Percentiles rank a stretch among this genome's conserved stretches.
These are phyloP conservation scores for Lytechinus variegatus DNA, from an alignment of 35 echinoderm and acorn worm genomes.

Conservation along the genomic window DNA sequence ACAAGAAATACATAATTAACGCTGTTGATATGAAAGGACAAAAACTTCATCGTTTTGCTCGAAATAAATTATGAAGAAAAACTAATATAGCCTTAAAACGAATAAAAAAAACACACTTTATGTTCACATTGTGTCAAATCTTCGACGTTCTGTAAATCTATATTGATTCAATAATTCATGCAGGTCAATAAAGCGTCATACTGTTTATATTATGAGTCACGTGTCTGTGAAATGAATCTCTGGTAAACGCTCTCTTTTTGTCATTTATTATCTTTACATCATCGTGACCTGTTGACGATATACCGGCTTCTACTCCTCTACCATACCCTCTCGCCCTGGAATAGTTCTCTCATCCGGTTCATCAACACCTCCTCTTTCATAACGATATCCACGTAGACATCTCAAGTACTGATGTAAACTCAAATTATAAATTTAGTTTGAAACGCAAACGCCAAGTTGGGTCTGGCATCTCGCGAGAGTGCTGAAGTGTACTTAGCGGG, in stretches of 20 bases:
- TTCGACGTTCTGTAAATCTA: too few relatives aligned
- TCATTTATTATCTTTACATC: not conserved
- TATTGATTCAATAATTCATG: too few relatives aligned
- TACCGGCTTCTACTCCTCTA: not conserved
- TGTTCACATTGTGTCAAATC: too few relatives aligned
- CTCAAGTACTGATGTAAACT: constrained; percentile 11
- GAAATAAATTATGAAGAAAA: too few relatives aligned
- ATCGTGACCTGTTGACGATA: not conserved
- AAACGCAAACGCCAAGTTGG: not conserved
- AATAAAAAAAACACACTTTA: too few relatives aligned
- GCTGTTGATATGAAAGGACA: too few relatives aligned
- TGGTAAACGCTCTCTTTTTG: not conserved
- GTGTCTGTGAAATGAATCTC: too few relatives aligned
- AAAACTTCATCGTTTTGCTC: too few relatives aligned
- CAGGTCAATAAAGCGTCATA: too few relatives aligned
- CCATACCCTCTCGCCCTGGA: not conserved
- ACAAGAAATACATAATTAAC: too few relatives aligned
- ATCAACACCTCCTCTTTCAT: not conserved
- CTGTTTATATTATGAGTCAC: too few relatives aligned
- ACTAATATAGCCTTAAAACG: too few relatives aligned
- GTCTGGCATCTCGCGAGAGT: not conserved
- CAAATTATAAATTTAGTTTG: not conserved
- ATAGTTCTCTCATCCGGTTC: not conserved
- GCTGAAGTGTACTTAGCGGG: not conserved
- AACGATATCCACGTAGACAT: constrained; percentile 3